A percentile compares a stretch with the other conserved stretches of the same genome.
Conservation (phyloP, 1,140 invertebrate genomes). For the Neodiprion virginianus region DNA sequence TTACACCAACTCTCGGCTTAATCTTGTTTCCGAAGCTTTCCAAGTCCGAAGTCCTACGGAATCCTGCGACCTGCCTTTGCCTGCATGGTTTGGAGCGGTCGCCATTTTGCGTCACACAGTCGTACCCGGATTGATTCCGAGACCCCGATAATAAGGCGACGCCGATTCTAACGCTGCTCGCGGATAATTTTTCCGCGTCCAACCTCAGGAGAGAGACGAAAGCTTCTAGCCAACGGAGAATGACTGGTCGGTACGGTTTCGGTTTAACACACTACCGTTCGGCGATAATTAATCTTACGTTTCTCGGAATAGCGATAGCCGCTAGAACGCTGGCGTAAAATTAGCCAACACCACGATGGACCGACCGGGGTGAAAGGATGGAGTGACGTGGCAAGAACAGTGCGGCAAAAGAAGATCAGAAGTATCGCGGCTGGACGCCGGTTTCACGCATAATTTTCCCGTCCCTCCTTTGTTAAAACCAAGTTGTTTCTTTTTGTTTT, state of each 20-base stretch:
- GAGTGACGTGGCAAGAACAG: slow-evolving; percentile 1
- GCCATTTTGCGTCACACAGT: background rate
- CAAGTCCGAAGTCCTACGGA: slow-evolving; percentile 40
- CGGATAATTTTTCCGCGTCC: no score
- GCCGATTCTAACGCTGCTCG: no score
- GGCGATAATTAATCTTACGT: slow-evolving; percentile 43
- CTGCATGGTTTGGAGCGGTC: background rate
- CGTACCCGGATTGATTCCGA: no score
- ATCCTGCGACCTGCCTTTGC: background rate
- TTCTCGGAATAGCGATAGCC: slow-evolving; percentile 32
- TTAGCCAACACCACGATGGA: slow-evolving; percentile 38
- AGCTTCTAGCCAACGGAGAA: no score
- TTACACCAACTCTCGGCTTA: slow-evolving; percentile 22
- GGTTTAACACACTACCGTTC: slow-evolving; percentile 7
- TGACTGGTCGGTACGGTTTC: no score
- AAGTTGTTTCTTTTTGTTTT: no score
- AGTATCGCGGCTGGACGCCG: slow-evolving; percentile 3
- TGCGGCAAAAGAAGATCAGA: slow-evolving; percentile 3
- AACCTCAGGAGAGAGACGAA: no score
- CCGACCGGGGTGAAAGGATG: background rate
- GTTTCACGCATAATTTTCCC: slow-evolving; percentile 1
- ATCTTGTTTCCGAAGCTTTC: slow-evolving; percentile 47
- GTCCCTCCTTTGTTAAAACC: background rate
- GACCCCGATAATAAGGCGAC: no score
- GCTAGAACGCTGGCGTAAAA: slow-evolving; percentile 38